Evolutionary conservation across 1,140 invertebrate species (phyloP).

Genomic region (Lineus longissimus): DNA sequence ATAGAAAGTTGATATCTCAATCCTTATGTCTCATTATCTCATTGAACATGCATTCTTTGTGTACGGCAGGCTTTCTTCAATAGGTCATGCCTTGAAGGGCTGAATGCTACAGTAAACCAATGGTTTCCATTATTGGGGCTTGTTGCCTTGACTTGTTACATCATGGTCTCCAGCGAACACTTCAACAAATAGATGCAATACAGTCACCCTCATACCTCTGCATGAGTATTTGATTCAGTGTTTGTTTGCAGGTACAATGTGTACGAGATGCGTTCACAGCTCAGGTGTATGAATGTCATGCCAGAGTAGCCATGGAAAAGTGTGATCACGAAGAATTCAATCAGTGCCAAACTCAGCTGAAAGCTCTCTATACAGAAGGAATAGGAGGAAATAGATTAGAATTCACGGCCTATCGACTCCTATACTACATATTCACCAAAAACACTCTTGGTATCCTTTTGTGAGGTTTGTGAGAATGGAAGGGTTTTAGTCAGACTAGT

Average conservation of each 20-base stretch:
- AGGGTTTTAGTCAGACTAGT: too few relatives aligned
- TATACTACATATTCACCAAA: slow-evolving; percentile 96
- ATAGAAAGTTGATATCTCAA: too few relatives aligned
- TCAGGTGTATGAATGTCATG: slow-evolving; percentile 97
- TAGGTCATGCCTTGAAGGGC: too few relatives aligned
- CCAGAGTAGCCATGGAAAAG: slow-evolving; percentile 91
- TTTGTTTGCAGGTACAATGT: slow-evolving; percentile 78
- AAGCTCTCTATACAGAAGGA: slow-evolving; percentile 69
- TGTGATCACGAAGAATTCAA: slow-evolving; percentile 98
- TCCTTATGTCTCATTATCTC: too few relatives aligned
- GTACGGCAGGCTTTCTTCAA: slow-evolving; percentile 1
- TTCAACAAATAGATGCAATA: too few relatives aligned
- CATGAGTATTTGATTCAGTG: too few relatives aligned
- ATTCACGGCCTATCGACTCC: slow-evolving; percentile 90
- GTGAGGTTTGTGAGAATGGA: too few relatives aligned
- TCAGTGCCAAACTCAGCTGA: slow-evolving; percentile 96
- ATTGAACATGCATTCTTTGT: slow-evolving; percentile 8
- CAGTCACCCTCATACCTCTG: too few relatives aligned
- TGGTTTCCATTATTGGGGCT: too few relatives aligned
- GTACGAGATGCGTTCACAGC: slow-evolving; percentile 90
- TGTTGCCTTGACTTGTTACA: too few relatives aligned
- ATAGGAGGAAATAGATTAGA: slow-evolving; percentile 60
- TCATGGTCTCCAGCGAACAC: too few relatives aligned
- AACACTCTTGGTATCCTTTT: slow-evolving; percentile 80
- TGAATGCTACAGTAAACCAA: too few relatives aligned